Evolutionary conservation across 2,113 vertebrate species (phyloP).

Genomic region (Bombycilla garrulus): DNA sequence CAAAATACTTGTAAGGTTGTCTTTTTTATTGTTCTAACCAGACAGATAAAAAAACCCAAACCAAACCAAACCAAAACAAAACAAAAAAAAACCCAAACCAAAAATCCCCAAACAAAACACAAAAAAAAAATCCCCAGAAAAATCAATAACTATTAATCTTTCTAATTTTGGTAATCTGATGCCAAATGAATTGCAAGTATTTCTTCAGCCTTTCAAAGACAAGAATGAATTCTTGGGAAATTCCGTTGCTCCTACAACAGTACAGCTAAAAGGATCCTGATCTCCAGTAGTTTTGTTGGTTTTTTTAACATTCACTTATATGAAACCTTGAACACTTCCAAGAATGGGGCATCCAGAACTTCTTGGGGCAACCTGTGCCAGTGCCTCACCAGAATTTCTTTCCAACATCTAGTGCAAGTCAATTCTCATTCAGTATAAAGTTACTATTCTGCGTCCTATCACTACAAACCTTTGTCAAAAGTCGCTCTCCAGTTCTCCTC

Average conservation of each 20-base stretch:
- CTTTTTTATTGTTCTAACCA: not conserved
- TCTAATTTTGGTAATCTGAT: not conserved
- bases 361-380: not conserved
- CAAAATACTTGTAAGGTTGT: not conserved
- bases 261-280: not conserved
- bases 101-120: too few relatives aligned
- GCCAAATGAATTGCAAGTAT: not conserved
- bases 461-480: not conserved
- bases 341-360: too few relatives aligned
- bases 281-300: not conserved
- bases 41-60: not conserved
- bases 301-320: not conserved
- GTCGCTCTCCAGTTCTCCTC: not conserved
- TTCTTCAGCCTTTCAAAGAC: not conserved
- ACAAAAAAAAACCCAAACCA: not conserved
- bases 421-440: not conserved
- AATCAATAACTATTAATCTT: not conserved
- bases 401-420: not conserved
- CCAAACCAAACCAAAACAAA: rapidly evolving
- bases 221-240: not conserved
- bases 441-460: not conserved
- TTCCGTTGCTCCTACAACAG: not conserved
- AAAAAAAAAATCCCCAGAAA: too few relatives aligned
- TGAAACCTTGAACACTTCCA: not conserved
- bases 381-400: not conserved